Evolutionary conservation across 1,140 invertebrate genomes (phyloP), one percentile per base, ranked within the genome.

Genomic region (Temnothorax curvispinosus): DNA sequence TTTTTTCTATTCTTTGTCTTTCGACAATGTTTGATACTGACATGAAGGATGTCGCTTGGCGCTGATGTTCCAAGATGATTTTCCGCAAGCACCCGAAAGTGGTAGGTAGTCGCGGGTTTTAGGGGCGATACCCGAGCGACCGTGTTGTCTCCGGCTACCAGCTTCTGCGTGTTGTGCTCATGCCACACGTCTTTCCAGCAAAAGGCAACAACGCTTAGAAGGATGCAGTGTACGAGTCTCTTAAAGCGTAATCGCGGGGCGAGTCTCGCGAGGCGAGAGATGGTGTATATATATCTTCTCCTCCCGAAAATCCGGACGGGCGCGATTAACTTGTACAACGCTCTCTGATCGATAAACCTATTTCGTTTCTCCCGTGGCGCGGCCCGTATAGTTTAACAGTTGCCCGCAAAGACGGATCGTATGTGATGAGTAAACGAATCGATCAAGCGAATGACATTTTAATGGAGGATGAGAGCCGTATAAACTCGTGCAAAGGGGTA

Each of bases 61-160:
- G 96, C 95, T 92, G 97, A 97, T 78, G 95, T 96, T 54, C 97
- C 97, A 85, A 97, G 95, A 85, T 96, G 94, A 94, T 97, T 97
- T 94, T 96, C 96, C 35, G 97, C 97, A 93, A 96, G 96, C 9
- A 97, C 93, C 32, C 97, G 95, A 86, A 97, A 96, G 90, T 97
- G 96, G 94, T 97, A 98, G 52, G 95, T 95, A 58, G 96, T 97
- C 2, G 97, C 96, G 32, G 97, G 97, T 85, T 96, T 96, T n/a
- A 98, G 94, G 27, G 95, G 95, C 15, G 95, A 94, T 21, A 97
- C 92, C 87, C 95, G 93, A 32, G 96, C 95, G 35, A 96, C 94
- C 58, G 96, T 96, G 91, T 96, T 96, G 81, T 96, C 95, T 21
- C 96, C 96, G 47, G 96, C 94, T 82, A 96, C 94, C 56, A 95